phyloP scores from a whole-genome alignment of 2,888 invertebrate species.

The Cremastinae sp. region DNA sequence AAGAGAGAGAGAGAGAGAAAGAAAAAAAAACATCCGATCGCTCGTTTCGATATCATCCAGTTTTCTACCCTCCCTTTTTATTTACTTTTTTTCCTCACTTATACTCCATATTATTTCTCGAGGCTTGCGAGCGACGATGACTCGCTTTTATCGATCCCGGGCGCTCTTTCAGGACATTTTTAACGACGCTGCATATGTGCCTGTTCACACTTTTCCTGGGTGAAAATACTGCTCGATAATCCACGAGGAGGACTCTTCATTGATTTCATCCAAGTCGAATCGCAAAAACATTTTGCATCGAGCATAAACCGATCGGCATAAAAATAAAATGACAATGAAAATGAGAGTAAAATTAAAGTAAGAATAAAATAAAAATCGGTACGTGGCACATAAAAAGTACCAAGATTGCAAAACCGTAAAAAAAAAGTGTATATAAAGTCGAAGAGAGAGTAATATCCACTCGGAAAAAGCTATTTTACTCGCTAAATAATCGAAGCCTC shows the following conservation, averaged over 20 bases:
- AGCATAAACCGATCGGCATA: neutral
- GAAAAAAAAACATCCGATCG: slow-evolving; percentile 49
- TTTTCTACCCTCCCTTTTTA: slow-evolving; percentile 46
- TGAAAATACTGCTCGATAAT: slow-evolving; percentile 4
- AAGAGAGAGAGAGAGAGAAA: too few species aligned
- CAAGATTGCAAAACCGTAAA: neutral
- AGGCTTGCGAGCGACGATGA: slow-evolving; percentile 40
- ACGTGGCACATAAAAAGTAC: neutral
- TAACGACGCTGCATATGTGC: slow-evolving; percentile 13
- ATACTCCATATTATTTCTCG: slow-evolving; percentile 10
- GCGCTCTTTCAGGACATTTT: slow-evolving; percentile 42
- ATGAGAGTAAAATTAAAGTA: neutral
- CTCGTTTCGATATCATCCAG: slow-evolving; percentile 56
- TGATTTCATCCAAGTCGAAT: too few species aligned
- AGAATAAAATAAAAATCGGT: slow-evolving; percentile 2
- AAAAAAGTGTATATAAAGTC: neutral
- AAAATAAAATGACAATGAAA: neutral
- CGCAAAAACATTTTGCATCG: too few species aligned
- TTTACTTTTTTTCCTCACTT: slow-evolving; percentile 14
- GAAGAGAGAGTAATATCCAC: slow-evolving; percentile 17
- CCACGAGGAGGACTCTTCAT: too few species aligned
- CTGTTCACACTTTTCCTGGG: neutral
- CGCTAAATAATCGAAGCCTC: slow-evolving; percentile 16
- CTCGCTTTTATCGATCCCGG: slow-evolving; percentile 54
- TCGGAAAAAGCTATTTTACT: slow-evolving; percentile 17